Base-by-base conservation (phyloP, 1,140 invertebrate species). In the Zaprionus nigranus region DNA sequence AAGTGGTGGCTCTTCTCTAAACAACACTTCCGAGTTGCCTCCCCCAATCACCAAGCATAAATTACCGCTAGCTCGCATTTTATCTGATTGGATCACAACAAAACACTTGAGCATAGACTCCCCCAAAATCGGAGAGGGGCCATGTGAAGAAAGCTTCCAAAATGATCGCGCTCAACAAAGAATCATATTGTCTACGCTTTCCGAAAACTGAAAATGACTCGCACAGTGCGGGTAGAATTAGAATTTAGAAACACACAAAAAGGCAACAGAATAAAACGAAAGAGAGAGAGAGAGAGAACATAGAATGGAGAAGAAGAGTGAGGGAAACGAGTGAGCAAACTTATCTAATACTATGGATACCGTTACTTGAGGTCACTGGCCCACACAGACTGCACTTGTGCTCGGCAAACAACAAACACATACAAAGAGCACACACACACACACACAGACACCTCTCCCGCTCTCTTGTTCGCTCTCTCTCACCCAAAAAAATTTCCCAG, bases 271-370 rank as follows among this genome's bases (percentile, higher is more conserved):
- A 62, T 28, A 61, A 51, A 75, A 66, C 49, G 24, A 73, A 62
- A 43, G 12, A 43, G 0, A 69, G 13, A 34, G 11, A 56, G 59
- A 15, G 11, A 56, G 59, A 15, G 24, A 61, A n/a, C 3, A 30
- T 2, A 3, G 30, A 34, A 34, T 34, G 38, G 26, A 40, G 28
- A 66, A 61, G 13, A 15, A 61, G 54, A 68, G 40, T 65, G 20
- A 54, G 62, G 26, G 43, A 43, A 3, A 49, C n/a, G 46, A 20
- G 20, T 12, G 22, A 38, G 40, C 58, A 72, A 78, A 79, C 84
- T 88, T 88, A 90, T 78, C 68, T 79, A 81, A 81, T 88, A 88
- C 84, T 88, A 88, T 81, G 85, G 84, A 90, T 88, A 88, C 85
- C 84, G 84, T 84, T 88, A 88, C 69, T 79, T 78, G 56, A 75